A percentile compares a stretch with the other conserved stretches of the same genome.
Conservation (phyloP, 2,888 invertebrate species). For the Acleris cristana region DNA sequence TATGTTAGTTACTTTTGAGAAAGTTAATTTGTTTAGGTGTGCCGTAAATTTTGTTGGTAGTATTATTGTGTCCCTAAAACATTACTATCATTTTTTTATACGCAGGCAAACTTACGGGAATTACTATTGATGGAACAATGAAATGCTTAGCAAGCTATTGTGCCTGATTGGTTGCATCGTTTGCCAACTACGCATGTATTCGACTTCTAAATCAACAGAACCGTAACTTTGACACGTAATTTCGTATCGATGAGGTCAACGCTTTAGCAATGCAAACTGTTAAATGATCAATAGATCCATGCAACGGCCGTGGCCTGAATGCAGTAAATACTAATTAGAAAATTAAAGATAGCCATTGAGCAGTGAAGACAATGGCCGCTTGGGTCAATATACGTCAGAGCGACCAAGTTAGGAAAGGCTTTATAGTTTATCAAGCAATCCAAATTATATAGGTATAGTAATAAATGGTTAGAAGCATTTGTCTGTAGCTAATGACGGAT, state of each 20-base stretch:
- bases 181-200: conserved; percentile 10
- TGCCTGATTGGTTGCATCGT: not conserved
- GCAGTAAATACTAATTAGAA: conserved; percentile 40
- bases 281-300: conserved; percentile 52
- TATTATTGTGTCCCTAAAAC: too few species aligned
- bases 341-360: conserved; percentile 31
- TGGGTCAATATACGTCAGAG: conserved; percentile 17
- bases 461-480: too few species aligned
- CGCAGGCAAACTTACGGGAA: not conserved
- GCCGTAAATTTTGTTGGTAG: too few species aligned
- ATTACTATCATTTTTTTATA: too few species aligned
- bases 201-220: conserved; percentile 3
- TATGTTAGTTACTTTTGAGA: too few species aligned
- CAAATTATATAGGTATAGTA: too few species aligned
- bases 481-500: too few species aligned
- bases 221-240: conserved; percentile 9
- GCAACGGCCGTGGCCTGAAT: conserved; percentile 54
- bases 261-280: conserved; percentile 44
- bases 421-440: not conserved
- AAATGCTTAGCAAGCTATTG: not conserved
- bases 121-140: not conserved
- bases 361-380: conserved; percentile 25
- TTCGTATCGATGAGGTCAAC: conserved; percentile 12
- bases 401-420: not conserved
- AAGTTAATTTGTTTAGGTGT: too few species aligned